A percentile compares a stretch with the other conserved stretches of the same genome.
Evolutionary conservation across 2,113 vertebrate species (phyloP).

Genomic region (Litocranius walleri): DNA sequence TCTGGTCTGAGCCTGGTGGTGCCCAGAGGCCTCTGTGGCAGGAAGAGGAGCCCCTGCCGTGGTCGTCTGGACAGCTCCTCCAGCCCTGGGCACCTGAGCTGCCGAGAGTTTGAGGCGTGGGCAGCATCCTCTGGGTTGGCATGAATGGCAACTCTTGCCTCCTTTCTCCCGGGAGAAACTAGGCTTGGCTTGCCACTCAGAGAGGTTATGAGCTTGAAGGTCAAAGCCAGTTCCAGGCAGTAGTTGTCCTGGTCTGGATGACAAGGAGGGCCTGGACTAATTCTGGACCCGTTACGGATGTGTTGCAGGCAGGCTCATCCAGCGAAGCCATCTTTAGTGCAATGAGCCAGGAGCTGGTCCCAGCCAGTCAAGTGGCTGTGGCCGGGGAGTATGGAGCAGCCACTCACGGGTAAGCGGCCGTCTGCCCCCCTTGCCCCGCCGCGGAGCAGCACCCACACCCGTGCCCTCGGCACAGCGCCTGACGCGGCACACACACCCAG

Average conservation of each 20-base stretch:
- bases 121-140: background rate
- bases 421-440: background rate
- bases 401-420: conserved; percentile 50
- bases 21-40: background rate
- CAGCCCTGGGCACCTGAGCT: background rate
- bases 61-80: background rate
- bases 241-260: background rate
- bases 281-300: background rate
- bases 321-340: conserved; percentile 88
- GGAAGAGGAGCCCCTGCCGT: background rate
- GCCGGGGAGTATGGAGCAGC: conserved; percentile 80
- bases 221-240: background rate
- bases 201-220: background rate
- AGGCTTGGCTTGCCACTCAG: background rate
- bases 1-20: background rate
- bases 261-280: background rate
- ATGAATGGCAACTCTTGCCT: background rate
- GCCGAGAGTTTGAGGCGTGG: background rate
- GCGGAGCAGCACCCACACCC: background rate
- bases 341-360: conserved; percentile 92
- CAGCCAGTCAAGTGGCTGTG: conserved; percentile 83
- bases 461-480: background rate
- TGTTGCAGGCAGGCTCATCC: conserved; percentile 89
- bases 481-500: rapidly evolving
- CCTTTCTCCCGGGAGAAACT: background rate